Percentiles rank a stretch among this genome's conserved stretches.
These are phyloP conservation scores for Aphelenchoides avenae DNA, from an alignment of 1,140 invertebrate genomes.

Conservation along the genomic window DNA sequence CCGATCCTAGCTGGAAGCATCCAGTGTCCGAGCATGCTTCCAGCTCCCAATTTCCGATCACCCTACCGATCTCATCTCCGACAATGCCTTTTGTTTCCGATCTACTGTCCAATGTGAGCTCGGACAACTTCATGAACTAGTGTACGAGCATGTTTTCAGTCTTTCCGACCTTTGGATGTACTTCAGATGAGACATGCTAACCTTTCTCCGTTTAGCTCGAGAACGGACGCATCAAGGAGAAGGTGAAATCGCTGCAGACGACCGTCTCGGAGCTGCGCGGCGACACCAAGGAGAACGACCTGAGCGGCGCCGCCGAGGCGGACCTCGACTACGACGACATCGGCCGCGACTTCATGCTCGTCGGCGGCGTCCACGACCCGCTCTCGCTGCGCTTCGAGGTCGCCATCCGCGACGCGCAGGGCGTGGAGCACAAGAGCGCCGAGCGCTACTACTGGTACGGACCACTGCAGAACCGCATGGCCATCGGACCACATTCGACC, in stretches of 20 bases:
- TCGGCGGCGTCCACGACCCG: conserved; percentile 47
- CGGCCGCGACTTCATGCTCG: conserved; percentile 44
- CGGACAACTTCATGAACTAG: too few species aligned
- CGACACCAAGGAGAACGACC: conserved; percentile 20
- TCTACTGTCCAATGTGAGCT: too few species aligned
- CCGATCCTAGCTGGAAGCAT: too few species aligned
- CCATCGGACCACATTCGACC: too few species aligned
- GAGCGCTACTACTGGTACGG: conserved; percentile 57
- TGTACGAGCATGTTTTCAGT: conserved; percentile 8
- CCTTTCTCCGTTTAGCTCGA: conserved; percentile 46
- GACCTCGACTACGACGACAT: conserved; percentile 52
- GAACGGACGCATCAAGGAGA: conserved; percentile 41
- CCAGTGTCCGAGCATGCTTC: too few species aligned
- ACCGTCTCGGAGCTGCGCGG: conserved; percentile 29
- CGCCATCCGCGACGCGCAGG: conserved; percentile 32
- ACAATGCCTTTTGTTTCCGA: too few species aligned
- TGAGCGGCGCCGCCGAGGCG: conserved; percentile 25
- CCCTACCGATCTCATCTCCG: too few species aligned
- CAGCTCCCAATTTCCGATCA: too few species aligned
- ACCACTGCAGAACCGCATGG: too few species aligned
- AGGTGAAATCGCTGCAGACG: conserved; percentile 43
- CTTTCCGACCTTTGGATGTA: neutral
- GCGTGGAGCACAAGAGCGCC: conserved; percentile 50
- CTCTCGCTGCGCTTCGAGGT: conserved; percentile 37
- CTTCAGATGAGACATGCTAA: neutral